phyloP scores from a whole-genome alignment of 2,797 vertebrate genomes.

The Megalops cyprinoides region DNA sequence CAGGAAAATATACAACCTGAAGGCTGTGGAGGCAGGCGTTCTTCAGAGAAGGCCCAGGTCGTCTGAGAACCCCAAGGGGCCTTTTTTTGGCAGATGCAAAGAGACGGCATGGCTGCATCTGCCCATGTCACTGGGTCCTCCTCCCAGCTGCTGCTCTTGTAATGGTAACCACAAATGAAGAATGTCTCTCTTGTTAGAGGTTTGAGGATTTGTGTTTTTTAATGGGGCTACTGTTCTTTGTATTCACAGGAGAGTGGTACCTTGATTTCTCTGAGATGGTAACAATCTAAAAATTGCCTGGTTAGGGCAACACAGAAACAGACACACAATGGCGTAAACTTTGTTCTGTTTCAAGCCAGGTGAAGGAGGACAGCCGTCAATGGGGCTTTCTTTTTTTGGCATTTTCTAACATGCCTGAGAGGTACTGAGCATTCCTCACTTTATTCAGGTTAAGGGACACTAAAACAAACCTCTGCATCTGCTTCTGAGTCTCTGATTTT shows the following conservation, averaged over 20 bases:
- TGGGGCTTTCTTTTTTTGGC: not conserved
- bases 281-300: not conserved
- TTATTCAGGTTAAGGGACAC: not conserved
- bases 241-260: not conserved
- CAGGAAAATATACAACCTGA: constrained; percentile 1
- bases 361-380: not conserved
- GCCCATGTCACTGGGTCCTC: not conserved
- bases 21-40: constrained; percentile 5
- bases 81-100: constrained; percentile 50
- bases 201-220: not conserved
- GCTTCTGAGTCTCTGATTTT: not conserved
- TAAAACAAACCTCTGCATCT: not conserved
- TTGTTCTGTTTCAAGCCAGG: not conserved
- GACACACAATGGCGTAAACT: not conserved
- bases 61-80: constrained; percentile 52
- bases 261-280: constrained; percentile 16
- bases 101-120: not conserved
- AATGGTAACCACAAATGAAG: not conserved
- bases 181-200: not conserved
- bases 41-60: constrained; percentile 8
- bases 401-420: constrained; percentile 11
- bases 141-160: not conserved
- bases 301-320: not conserved
- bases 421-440: not conserved
- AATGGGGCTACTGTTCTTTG: constrained; percentile 11